Evolutionary conservation across 2,113 vertebrate species (phyloP).

Genomic region (Probosciger aterrimus): DNA sequence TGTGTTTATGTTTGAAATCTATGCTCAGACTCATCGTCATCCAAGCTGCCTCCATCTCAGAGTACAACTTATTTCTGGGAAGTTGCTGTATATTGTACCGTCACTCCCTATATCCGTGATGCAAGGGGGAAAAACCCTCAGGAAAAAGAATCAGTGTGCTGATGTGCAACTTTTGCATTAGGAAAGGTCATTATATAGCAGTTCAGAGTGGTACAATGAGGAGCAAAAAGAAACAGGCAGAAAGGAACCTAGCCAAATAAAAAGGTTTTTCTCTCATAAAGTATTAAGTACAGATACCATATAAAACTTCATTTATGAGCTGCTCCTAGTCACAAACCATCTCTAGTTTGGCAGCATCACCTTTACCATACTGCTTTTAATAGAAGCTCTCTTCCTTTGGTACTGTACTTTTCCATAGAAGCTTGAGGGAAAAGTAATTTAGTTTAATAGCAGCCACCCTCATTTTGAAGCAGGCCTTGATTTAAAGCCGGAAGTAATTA

Average conservation of each 20-base stretch:
- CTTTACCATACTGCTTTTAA: constrained; percentile 35
- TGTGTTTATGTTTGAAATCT: constrained; percentile 45
- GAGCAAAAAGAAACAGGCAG: background rate
- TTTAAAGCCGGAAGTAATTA: constrained; percentile 61
- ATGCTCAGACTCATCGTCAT: background rate
- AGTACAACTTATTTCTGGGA: background rate
- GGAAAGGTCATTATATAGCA: background rate
- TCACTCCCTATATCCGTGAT: background rate
- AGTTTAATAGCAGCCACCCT: constrained; percentile 56
- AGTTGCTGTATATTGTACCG: background rate
- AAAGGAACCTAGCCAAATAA: background rate
- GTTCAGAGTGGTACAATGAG: background rate
- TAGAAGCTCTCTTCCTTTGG: constrained; percentile 5
- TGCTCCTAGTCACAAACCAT: constrained; percentile 22
- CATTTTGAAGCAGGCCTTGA: constrained; percentile 54
- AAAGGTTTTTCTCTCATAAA: background rate
- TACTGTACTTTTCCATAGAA: constrained; percentile 46
- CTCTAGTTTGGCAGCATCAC: constrained; percentile 21
- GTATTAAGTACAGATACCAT: background rate
- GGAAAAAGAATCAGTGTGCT: background rate
- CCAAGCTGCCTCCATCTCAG: background rate
- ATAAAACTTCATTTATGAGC: constrained; percentile 39
- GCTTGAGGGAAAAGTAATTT: constrained; percentile 53
- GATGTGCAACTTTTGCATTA: background rate
- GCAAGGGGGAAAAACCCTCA: background rate